phyloP scores from a whole-genome alignment of 35 echinoderm and acorn worm species.

The Patiria miniata region DNA sequence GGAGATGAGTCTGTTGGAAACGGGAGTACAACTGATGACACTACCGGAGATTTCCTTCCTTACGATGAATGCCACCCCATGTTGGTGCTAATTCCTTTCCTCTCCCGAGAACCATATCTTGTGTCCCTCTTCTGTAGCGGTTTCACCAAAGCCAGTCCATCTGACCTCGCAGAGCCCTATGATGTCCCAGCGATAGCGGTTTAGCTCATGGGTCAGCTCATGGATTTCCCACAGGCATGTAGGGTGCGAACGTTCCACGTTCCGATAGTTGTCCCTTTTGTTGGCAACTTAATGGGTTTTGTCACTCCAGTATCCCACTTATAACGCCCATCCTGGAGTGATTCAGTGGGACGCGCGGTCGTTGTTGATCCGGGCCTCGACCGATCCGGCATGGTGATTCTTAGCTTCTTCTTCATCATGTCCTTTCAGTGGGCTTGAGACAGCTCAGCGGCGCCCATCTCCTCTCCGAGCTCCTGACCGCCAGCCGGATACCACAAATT shows the following conservation, averaged over 20 bases:
- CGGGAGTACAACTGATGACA: too few species aligned
- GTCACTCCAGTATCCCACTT: conserved; percentile 33
- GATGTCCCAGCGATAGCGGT: conserved; percentile 26
- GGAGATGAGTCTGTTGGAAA: too few species aligned
- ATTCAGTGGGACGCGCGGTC: conserved; percentile 38
- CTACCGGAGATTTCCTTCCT: too few species aligned
- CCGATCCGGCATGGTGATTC: too few species aligned
- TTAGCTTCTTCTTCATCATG: too few species aligned
- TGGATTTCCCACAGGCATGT: conserved; percentile 27
- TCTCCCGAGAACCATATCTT: conserved; percentile 29
- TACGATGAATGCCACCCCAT: conserved; percentile 43
- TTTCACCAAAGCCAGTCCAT: conserved; percentile 37
- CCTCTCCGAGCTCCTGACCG: background rate
- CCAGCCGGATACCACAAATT: background rate
- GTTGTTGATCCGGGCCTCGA: conserved; percentile 48
- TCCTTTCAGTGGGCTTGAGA: too few species aligned
- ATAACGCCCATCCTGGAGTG: conserved; percentile 30
- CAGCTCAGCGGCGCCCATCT: conserved; percentile 1
- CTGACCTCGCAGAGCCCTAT: conserved; percentile 29
- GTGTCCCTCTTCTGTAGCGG: conserved; percentile 28
- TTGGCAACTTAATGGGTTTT: conserved; percentile 34
- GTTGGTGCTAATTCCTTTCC: background rate
- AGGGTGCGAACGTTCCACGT: conserved; percentile 44
- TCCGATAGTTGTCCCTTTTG: background rate
- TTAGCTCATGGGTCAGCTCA: conserved; percentile 45